A percentile compares a stretch with the other conserved stretches of the same genome.
Conservation (phyloP, 2,113 vertebrate species). For the Carassius gibelio region DNA sequence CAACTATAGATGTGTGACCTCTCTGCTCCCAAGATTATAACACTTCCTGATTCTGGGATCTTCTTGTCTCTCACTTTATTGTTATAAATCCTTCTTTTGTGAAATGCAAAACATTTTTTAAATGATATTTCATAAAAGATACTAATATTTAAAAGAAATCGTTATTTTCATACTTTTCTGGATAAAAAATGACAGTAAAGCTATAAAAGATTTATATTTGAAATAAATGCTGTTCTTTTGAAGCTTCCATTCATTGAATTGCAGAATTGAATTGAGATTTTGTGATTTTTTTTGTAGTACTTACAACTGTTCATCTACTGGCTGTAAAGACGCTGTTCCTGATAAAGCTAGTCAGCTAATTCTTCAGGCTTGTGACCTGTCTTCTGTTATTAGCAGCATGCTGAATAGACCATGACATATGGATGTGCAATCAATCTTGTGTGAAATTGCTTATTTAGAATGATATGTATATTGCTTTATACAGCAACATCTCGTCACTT, state of each 20-base stretch:
- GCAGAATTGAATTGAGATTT: neutral
- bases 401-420: neutral
- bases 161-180: no score
- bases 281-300: neutral
- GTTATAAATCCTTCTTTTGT: neutral
- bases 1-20: slow-evolving; percentile 30
- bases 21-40: neutral
- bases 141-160: neutral
- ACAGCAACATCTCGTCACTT: neutral
- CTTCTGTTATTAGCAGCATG: neutral
- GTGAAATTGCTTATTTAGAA: slow-evolving; percentile 1
- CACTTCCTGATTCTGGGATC: neutral
- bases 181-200: no score
- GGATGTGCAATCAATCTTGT: neutral
- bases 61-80: neutral
- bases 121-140: no score
- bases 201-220: no score
- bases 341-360: neutral
- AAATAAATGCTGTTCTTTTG: no score
- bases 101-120: neutral
- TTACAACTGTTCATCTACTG: neutral
- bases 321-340: neutral
- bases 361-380: neutral
- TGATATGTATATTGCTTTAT: neutral
- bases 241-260: no score